Percentiles rank a stretch among this genome's conserved stretches.
Conservation (phyloP, 2,888 invertebrate genomes). For the Trachelus iudaicus region DNA sequence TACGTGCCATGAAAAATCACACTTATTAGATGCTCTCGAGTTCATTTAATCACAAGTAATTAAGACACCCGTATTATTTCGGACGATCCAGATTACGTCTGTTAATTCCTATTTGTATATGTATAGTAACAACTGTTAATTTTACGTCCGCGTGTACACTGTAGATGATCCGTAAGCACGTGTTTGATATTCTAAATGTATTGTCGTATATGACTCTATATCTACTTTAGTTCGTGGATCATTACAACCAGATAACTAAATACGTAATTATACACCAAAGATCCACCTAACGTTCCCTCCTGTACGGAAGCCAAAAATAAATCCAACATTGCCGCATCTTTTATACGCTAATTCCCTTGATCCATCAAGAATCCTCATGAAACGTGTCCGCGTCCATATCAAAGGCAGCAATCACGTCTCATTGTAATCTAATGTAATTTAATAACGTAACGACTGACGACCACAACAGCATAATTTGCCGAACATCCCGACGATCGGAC, state of each 20-base stretch:
- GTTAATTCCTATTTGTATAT: not conserved
- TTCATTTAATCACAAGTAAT: not conserved
- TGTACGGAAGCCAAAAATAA: not conserved
- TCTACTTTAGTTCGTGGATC: not conserved
- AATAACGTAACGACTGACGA: constrained; percentile 47
- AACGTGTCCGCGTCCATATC: constrained; percentile 8
- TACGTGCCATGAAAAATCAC: not conserved
- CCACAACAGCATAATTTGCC: constrained; percentile 43
- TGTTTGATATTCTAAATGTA: no score
- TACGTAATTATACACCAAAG: not conserved
- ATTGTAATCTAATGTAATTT: constrained; percentile 51
- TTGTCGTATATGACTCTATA: no score
- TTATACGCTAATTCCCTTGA: not conserved
- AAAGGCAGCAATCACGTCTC: constrained; percentile 41
- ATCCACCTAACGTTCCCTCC: not conserved
- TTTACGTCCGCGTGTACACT: not conserved
- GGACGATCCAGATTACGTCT: not conserved
- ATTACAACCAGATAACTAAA: not conserved
- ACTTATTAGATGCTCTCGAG: not conserved
- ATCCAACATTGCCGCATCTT: not conserved
- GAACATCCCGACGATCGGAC: constrained; percentile 18
- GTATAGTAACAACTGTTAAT: not conserved
- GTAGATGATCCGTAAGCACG: no score
- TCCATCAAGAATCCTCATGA: not conserved
- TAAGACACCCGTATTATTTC: not conserved